These are phyloP conservation scores for Neodiprion fabricii DNA, from an alignment of 1,140 invertebrate species.

Conservation along the genomic window DNA sequence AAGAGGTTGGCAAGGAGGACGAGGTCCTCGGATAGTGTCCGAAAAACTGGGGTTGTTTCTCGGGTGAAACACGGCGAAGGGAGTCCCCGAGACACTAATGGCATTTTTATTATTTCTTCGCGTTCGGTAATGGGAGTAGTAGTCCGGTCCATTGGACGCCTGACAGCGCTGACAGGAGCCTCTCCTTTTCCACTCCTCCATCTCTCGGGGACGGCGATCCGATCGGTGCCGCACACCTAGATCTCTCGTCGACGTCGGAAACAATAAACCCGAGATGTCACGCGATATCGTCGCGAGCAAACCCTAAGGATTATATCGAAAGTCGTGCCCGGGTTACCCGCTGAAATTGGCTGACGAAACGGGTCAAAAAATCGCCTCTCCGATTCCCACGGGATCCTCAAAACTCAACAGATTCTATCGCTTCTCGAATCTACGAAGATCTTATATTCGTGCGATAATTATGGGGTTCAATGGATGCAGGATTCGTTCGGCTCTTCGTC, in stretches of 20 bases:
- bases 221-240: conserved; percentile 39
- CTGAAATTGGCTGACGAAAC: too few relatives aligned
- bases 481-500: too few relatives aligned
- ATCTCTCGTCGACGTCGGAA: conserved; percentile 35
- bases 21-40: conserved; percentile 29
- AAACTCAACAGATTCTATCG: too few relatives aligned
- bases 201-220: conserved; percentile 24
- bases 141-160: conserved; percentile 56
- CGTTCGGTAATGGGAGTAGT: conserved; percentile 17
- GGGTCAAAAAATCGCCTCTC: too few relatives aligned
- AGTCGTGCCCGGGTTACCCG: not conserved
- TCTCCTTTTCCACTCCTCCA: conserved; percentile 34
- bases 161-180: conserved; percentile 51
- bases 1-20: conserved; percentile 33
- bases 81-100: conserved; percentile 51
- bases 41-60: conserved; percentile 20
- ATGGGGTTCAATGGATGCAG: too few relatives aligned
- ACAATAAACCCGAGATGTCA: conserved; percentile 41
- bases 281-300: not conserved
- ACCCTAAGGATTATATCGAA: not conserved
- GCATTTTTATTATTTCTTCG: conserved; percentile 61
- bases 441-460: too few relatives aligned
- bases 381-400: too few relatives aligned
- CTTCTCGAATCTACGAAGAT: too few relatives aligned
- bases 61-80: conserved; percentile 22